Evolutionary conservation across 2,888 invertebrate genomes (phyloP), one percentile per base, ranked within the genome.

Genomic region (Meganola albula): DNA sequence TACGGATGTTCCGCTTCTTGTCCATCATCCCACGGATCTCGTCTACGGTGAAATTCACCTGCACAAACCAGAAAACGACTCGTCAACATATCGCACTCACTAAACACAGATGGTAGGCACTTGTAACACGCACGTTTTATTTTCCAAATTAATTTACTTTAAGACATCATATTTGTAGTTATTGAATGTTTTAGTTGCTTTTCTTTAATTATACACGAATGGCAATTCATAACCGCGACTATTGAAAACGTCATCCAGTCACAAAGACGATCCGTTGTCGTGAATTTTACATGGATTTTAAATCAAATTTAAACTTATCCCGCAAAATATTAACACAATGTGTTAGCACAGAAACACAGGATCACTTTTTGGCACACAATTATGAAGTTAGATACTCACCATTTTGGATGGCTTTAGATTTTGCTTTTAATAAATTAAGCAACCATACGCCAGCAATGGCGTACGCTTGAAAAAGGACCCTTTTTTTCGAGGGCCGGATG

Each of bases 11-110:
- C 90, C 90, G 91, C 91, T 99, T 99, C 87, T 96, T 96, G 95
- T 99, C 99, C 99, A 99, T 99, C 93, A 99, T 96, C 80, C 74
- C 89, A 88, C 99, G 96, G 90, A 99, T 99, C 90, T 99, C 98
- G 90, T 99, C 99, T 88, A 99, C 96, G 57, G 99, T 99, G 88
- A 99, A 99, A 93, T 99, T 99, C 92, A 99, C 99, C 99, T 99
- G 80, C 52, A 59, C 65, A 80, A 72, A 79, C 61, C 64, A 73
- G 60, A 72, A 72, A 69, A 71, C 57, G 63, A 40, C 51, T 45
- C 49, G 50, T 77, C 59, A 77, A 63, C 69, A 73, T 74, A 44
- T 47, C 51, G 51, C 42, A 63, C 20, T 53, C 67, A 69, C 63
- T 16, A 6, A 70, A 69, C 74, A 74, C 72, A 72, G 68, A 70